Conservation (phyloP, 2,113 vertebrate genomes). For the Daboia siamensis region DNA sequence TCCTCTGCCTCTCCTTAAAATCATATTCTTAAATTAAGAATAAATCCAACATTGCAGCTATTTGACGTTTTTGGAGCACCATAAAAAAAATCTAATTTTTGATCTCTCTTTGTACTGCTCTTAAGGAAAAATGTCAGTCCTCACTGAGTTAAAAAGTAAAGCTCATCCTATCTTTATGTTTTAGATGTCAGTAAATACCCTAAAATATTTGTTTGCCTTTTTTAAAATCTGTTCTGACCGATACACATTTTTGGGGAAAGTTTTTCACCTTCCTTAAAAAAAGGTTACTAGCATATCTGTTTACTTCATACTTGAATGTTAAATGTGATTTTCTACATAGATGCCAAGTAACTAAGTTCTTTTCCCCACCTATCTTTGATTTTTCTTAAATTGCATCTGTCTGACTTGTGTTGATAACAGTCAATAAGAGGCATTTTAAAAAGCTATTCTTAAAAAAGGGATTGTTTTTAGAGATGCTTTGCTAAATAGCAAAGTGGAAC, state of each 20-base stretch:
- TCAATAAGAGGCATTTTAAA: background rate
- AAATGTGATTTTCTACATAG: background rate
- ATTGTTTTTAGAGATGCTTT: background rate
- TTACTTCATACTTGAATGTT: background rate
- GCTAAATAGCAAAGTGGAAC: background rate
- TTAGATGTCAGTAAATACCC: background rate
- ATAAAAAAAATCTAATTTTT: conserved; percentile 45
- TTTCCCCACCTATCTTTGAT: background rate
- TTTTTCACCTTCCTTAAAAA: background rate
- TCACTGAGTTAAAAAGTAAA: conserved; percentile 29
- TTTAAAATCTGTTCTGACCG: fast-evolving
- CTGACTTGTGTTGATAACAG: background rate
- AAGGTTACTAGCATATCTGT: background rate
- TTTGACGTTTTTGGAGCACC: conserved; percentile 10
- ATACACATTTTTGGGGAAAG: background rate
- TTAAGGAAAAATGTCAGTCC: conserved; percentile 33
- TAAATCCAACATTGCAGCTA: background rate
- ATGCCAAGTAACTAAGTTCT: background rate
- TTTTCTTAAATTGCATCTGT: background rate
- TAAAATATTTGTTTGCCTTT: background rate
- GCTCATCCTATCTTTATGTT: conserved; percentile 22
- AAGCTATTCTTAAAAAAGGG: background rate
- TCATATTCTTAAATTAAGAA: conserved; percentile 6
- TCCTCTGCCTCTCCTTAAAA: conserved; percentile 39
- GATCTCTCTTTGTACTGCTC: conserved; percentile 36